Evolutionary conservation across 1,140 invertebrate genomes (phyloP), one percentile per base, ranked within the genome.

Genomic region (Drosophila tsacasi): DNA sequence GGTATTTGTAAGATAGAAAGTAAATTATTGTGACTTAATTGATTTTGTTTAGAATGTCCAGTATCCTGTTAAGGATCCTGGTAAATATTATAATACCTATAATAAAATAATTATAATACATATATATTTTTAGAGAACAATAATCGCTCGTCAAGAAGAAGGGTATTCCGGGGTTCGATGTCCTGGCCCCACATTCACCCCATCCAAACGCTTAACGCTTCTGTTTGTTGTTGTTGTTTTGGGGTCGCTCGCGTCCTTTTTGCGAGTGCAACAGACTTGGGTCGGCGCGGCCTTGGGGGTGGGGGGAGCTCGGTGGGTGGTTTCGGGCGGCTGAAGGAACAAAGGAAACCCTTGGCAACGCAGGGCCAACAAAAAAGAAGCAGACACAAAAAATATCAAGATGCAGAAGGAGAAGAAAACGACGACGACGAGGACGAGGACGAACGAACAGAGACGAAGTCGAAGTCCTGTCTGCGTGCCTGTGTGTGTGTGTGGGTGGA

Each of bases 281-380:
- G 67, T 63, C 76, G 52, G 42, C 49, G 12, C 37, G 42, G 12
- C 40, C 17, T 30, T 65, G 55, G 62, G 21, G 47, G 21, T 7
- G 17, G 47, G 21, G 17, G 47, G 21, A 12, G 25, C 39, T 12
- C 49, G 44, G 40, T 52, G 37, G 58, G 44, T 23, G 63, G 19
- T 39, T 49, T 57, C 21, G 59, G 72, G 55, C 55, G 62, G 57
- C 60, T 58, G 74, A 50, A 58, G 69, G 69, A 92, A 92, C 91
- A 92, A 92, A 92, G 91, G 79, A 92, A 92, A 92, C 91, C 86
- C 86, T 89, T 92, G 77, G 91, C 86, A 92, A 92, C 91, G 91
- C 86, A 87, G 83, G 80, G 75, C 83, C 83, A 87, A 87, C 76
- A 78, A 79, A 81, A 82, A 76, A 74, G 76, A 82, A 67, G 64